Evolutionary conservation across 92 coral and sea anemone species (phyloP).

Genomic region (Porites cylindrica): DNA sequence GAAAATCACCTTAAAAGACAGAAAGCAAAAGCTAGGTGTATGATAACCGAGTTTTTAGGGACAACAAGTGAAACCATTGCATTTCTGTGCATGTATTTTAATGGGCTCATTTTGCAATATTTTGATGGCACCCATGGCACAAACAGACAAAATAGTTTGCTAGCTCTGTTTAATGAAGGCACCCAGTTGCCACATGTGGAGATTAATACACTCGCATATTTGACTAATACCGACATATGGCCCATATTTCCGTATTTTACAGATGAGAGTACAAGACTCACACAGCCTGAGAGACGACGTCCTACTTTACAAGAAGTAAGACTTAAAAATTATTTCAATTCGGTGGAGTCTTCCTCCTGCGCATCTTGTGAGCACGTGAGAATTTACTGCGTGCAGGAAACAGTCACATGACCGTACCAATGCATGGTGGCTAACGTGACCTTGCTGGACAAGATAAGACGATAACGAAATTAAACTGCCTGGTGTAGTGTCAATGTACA

Average conservation of each 20-base stretch:
- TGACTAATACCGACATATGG: not conserved
- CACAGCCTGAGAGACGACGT: slow-evolving; percentile 57
- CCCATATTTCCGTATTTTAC: slow-evolving; percentile 13
- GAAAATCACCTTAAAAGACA: no score
- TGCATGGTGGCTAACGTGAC: slow-evolving; percentile 5
- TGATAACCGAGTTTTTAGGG: no score
- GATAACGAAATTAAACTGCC: not conserved
- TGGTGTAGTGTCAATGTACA: not conserved
- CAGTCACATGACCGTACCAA: slow-evolving; percentile 34
- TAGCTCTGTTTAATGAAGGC: not conserved
- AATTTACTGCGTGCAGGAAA: slow-evolving; percentile 85
- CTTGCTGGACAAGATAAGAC: slow-evolving; percentile 13
- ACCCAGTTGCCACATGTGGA: not conserved
- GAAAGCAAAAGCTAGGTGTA: no score
- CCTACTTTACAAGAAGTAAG: slow-evolving; percentile 86
- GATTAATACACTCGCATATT: not conserved
- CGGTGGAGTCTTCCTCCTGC: slow-evolving; percentile 89
- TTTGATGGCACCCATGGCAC: no score
- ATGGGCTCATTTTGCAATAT: no score
- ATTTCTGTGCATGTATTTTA: no score
- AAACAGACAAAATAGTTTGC: no score
- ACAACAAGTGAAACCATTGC: no score
- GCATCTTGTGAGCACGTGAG: slow-evolving; percentile 89
- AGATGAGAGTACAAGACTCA: slow-evolving; percentile 81
- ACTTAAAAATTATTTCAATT: slow-evolving; percentile 88